A percentile compares a stretch with the other conserved stretches of the same genome.
Conservation (phyloP, 2,888 invertebrate species). For the Nomada flava region DNA sequence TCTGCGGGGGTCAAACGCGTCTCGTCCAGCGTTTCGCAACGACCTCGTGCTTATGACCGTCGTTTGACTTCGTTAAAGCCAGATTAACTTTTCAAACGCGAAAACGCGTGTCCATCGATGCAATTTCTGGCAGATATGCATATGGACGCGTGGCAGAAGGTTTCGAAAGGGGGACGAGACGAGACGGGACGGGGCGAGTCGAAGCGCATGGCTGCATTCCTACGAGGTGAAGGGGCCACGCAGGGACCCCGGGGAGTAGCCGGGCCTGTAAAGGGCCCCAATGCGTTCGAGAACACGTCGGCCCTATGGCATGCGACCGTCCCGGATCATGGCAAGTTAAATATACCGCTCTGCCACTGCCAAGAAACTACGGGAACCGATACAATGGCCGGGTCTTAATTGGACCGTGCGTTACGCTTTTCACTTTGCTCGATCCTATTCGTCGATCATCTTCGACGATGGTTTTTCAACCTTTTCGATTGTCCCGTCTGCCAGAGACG, state of each 20-base stretch:
- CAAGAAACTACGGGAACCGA: conserved; percentile 58
- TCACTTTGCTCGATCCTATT: too few species aligned
- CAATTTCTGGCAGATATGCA: not conserved
- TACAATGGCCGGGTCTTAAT: conserved; percentile 39
- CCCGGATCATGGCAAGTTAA: conserved; percentile 74
- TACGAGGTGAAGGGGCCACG: conserved; percentile 61
- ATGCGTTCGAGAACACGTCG: conserved; percentile 72
- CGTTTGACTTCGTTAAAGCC: not conserved
- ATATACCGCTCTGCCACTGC: conserved; percentile 53
- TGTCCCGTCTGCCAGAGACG: not conserved
- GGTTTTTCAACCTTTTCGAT: not conserved
- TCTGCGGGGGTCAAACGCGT: not conserved
- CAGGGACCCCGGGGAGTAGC: conserved; percentile 46
- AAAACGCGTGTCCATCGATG: not conserved
- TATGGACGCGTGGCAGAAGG: not conserved
- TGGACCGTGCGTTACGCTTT: conserved; percentile 18
- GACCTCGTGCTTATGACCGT: too few species aligned
- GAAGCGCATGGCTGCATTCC: conserved; percentile 72
- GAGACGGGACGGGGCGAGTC: not conserved
- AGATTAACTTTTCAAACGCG: not conserved
- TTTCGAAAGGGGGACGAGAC: not conserved
- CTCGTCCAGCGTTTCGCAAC: conserved; percentile 6
- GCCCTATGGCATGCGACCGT: conserved; percentile 70
- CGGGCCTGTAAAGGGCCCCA: conserved; percentile 60
- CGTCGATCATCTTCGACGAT: conserved; percentile 9